A percentile compares a stretch with the other conserved stretches of the same genome.
These are phyloP conservation scores for Ditula angustiorana DNA, from an alignment of 2,888 invertebrate genomes.

Conservation along the genomic window DNA sequence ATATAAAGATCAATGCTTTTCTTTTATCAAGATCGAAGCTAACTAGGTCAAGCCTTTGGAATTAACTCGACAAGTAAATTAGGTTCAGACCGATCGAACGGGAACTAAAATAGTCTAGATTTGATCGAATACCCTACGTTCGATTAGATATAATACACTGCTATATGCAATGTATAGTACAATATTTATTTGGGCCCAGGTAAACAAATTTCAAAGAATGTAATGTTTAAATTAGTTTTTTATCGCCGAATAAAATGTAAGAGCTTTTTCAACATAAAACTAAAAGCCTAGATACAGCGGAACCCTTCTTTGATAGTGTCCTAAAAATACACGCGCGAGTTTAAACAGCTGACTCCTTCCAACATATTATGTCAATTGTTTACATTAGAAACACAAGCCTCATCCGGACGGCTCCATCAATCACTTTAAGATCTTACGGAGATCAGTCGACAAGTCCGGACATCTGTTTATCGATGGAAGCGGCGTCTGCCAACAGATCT, in stretches of 20 bases:
- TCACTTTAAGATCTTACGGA: constrained; percentile 25
- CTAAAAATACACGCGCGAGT: constrained; percentile 35
- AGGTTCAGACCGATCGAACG: background rate
- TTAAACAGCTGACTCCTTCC: constrained; percentile 28
- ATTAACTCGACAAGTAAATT: background rate
- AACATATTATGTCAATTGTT: constrained; percentile 33
- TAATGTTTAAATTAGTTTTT: constrained; percentile 11
- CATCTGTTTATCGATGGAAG: constrained; percentile 27
- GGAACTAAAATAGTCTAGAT: background rate
- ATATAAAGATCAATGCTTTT: background rate
- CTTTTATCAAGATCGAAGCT: background rate
- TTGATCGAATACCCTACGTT: background rate
- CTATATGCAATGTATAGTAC: no score
- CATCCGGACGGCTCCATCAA: constrained; percentile 29
- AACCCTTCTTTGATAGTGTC: constrained; percentile 15
- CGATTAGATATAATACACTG: background rate
- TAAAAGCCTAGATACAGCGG: constrained; percentile 19
- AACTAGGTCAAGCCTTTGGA: background rate
- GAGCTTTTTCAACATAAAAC: constrained; percentile 19
- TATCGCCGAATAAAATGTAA: constrained; percentile 25
- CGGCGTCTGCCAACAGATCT: constrained; percentile 29
- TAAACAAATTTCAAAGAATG: background rate
- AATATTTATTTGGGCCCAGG: no score
- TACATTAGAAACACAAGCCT: constrained; percentile 25
- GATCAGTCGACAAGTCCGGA: constrained; percentile 35